Conservation (phyloP, 2,797 vertebrate genomes). For the Lacerta agilis region DNA sequence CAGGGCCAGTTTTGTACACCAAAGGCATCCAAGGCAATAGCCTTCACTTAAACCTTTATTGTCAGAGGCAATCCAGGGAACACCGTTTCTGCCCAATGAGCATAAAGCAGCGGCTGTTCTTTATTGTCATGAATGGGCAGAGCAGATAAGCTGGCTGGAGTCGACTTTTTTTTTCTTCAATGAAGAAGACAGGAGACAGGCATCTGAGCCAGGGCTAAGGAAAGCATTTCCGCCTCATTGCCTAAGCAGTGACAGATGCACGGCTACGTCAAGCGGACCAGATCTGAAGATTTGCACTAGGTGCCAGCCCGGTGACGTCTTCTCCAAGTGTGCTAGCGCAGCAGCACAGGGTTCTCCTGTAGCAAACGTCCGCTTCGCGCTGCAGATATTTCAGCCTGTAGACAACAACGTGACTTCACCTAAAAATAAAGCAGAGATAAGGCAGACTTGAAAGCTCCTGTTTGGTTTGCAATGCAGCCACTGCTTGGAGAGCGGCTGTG, state of each 20-base stretch:
- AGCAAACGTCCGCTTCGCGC: not conserved
- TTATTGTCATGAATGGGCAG: not conserved
- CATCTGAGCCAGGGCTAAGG: not conserved
- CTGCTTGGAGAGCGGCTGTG: not conserved
- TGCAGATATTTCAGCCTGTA: not conserved
- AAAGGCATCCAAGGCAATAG: not conserved
- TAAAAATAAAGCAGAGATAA: slow-evolving; percentile 25
- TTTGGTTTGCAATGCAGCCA: not conserved
- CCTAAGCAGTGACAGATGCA: not conserved
- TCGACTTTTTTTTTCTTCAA: not conserved
- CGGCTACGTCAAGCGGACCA: slow-evolving; percentile 15
- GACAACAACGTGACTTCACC: slow-evolving; percentile 15
- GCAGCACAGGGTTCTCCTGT: slow-evolving; percentile 22
- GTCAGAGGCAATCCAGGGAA: slow-evolving; percentile 9
- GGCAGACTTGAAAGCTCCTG: slow-evolving; percentile 34
- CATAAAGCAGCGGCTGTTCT: not conserved
- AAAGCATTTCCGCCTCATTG: not conserved
- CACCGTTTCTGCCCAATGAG: not conserved
- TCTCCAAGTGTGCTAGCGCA: not conserved
- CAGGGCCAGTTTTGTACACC: slow-evolving; percentile 10
- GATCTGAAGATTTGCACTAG: slow-evolving; percentile 24
- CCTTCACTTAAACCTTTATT: slow-evolving; percentile 22
- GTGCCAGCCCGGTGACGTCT: slow-evolving; percentile 5
- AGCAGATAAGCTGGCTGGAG: not conserved
- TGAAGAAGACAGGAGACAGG: not conserved